These are phyloP conservation scores for Anas capensis DNA, from an alignment of 2,797 vertebrate genomes.

Conservation along the genomic window DNA sequence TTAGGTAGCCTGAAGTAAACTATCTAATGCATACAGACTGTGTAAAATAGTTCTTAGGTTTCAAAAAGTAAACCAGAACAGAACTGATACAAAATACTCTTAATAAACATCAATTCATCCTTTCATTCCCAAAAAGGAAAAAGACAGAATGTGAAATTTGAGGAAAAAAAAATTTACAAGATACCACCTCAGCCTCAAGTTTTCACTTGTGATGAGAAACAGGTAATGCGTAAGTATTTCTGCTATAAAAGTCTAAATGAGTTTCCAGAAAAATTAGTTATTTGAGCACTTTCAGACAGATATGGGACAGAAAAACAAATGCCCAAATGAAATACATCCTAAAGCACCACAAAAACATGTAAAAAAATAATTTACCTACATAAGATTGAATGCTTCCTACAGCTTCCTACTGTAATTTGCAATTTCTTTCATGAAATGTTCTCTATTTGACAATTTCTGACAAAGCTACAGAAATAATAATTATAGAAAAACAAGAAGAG, in stretches of 20 bases:
- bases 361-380: neutral
- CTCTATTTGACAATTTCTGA: neutral
- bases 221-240: neutral
- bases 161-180: neutral
- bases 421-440: neutral
- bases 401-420: neutral
- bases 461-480: neutral
- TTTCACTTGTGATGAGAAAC: neutral
- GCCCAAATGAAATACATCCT: neutral
- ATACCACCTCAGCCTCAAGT: neutral
- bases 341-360: accelerated
- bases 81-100: neutral
- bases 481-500: neutral
- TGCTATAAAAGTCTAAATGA: neutral
- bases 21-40: neutral
- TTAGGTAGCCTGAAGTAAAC: neutral
- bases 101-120: neutral
- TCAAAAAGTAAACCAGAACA: neutral
- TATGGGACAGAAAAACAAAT: neutral
- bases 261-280: neutral
- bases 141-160: neutral
- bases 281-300: neutral
- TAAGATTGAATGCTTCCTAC: neutral
- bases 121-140: neutral
- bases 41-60: neutral